Base-by-base conservation (phyloP, 2,888 invertebrate genomes). In the Drosophila rellima region DNA sequence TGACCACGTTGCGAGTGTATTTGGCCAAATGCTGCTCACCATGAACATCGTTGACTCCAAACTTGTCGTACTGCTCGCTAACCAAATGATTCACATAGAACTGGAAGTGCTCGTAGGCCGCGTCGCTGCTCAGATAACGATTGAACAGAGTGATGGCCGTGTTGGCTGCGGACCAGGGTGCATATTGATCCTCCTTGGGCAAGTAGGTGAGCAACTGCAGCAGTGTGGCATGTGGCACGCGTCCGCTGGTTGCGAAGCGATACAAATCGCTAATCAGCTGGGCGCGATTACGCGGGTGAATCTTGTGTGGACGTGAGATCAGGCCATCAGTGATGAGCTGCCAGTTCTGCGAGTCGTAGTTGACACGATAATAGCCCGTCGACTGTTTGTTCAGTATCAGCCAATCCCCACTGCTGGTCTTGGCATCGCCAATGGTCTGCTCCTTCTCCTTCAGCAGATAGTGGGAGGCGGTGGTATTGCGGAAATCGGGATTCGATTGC, bases 211-310 rank as follows among this genome's bases (percentile, higher is more conserved):
- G 61, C 71, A 92, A 72, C 7, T 80, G 62, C 17, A 92, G 64
- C 5, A 92, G 63, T 3, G 79, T 79, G 3, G 66, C 55, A 48
- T 92, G 90, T 1, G 77, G 47, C 29, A 91, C 61, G 1, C 84
- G 88, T 0, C 75, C 79, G 4, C 87, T 82, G 6, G 78, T 78
- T 37, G 71, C 82, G 2, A 92, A 84, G 2, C 75, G 78, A 44
- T 90, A 94, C 0, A 96, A 95, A 90, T 99, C 98, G 78, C 97
- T 96, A 13, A 99, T 93, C 44, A 98, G 93, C 90, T 98, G 97
- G 0, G 97, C 97, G 42, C 98, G 93, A 90, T 97, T 97, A 52
- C 95, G 95, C 0, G 95, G 94, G 74, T 96, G 94, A 63, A 98
- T 96, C 62, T 94, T 94, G 82, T 93, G 92, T 67, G 94, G 95